Evolutionary conservation across 2,113 vertebrate genomes (phyloP).

Genomic region (Myotis brandtii): DNA sequence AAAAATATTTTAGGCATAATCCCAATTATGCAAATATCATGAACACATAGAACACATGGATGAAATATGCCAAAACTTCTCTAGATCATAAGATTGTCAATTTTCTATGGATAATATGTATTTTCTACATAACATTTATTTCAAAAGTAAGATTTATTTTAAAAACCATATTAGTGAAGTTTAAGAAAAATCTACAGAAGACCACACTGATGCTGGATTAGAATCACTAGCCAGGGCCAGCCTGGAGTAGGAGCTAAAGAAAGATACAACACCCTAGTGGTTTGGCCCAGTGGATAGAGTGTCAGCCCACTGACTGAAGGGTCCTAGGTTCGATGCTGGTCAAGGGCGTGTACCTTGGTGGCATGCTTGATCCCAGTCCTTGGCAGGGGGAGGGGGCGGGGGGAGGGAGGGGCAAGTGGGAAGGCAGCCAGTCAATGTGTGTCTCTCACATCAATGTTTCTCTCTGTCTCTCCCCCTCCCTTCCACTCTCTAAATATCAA

Average conservation of each 20-base stretch:
- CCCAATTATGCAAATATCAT: conserved; percentile 11
- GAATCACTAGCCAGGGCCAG: background rate
- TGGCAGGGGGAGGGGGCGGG: no score
- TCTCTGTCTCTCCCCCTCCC: no score
- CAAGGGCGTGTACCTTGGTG: no score
- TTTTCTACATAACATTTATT: conserved; percentile 12
- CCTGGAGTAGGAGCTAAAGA: background rate
- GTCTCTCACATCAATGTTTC: no score
- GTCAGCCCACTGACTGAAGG: no score
- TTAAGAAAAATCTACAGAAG: background rate
- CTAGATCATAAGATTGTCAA: background rate
- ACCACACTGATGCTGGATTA: background rate
- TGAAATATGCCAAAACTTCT: background rate
- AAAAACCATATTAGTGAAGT: background rate
- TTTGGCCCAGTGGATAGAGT: no score
- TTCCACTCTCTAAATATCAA: no score
- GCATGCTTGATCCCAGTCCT: no score
- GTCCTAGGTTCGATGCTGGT: no score
- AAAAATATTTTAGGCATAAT: background rate
- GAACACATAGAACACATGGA: background rate
- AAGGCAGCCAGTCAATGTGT: no score
- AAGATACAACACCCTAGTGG: background rate
- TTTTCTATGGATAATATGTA: background rate
- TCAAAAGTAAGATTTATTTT: background rate
- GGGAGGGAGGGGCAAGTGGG: no score